A percentile compares a stretch with the other conserved stretches of the same genome.
Conservation (phyloP, 2,797 vertebrate species). For the Phrynocephalus vlangalii region DNA sequence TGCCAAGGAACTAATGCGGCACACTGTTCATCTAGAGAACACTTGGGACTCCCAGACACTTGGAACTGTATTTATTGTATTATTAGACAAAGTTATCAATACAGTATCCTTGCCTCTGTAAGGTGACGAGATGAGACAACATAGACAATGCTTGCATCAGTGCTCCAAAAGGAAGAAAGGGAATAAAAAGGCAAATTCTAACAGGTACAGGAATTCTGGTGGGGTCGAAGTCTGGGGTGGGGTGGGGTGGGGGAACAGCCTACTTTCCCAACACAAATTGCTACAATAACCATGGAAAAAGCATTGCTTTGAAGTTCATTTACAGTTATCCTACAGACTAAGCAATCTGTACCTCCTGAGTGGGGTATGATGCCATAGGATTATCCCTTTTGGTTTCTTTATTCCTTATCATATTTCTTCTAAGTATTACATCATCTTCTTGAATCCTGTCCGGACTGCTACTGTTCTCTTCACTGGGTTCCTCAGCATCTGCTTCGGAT, state of each 20-base stretch:
- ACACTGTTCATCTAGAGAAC: not conserved
- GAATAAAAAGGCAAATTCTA: not conserved
- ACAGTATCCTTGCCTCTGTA: not conserved
- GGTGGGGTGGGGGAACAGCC: not conserved
- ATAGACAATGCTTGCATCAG: not conserved
- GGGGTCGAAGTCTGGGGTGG: not conserved
- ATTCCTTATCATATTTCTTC: constrained; percentile 75
- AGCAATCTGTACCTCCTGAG: constrained; percentile 86
- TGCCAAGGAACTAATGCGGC: not conserved
- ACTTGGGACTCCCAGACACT: not conserved
- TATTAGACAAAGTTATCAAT: not conserved
- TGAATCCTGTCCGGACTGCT: constrained; percentile 82
- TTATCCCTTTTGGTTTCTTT: constrained; percentile 80
- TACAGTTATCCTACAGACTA: not conserved
- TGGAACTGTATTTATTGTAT: not conserved
- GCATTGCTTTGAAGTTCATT: constrained; percentile 3
- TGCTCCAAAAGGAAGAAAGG: not conserved
- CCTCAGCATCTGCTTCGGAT: constrained; percentile 95
- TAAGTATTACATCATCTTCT: constrained; percentile 78
- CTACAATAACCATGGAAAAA: constrained; percentile 12
- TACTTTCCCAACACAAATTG: not conserved
- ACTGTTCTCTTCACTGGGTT: constrained; percentile 84
- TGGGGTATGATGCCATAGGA: constrained; percentile 89
- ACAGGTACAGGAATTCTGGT: not conserved
- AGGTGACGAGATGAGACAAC: not conserved